Base-by-base conservation (phyloP, 2,888 invertebrate genomes). In the Carabus problematicus region DNA sequence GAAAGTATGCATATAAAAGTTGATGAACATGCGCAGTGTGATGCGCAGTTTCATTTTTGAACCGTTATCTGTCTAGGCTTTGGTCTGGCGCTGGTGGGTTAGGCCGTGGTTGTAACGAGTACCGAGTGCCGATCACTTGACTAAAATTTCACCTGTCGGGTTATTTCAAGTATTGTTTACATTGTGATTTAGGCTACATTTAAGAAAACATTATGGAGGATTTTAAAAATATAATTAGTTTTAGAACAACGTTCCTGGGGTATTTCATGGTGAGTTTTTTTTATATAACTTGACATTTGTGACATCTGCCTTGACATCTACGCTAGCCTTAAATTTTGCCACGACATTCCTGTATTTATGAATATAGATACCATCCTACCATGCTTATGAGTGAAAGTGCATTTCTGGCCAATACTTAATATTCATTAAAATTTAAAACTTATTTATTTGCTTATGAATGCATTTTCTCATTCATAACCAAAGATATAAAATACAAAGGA, bases 251-350 rank as follows among this genome's bases (percentile, higher is more conserved):
- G 29, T 70, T 74, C 60, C 70, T 73, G 39, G 64, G 71, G 59
- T 71, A 72, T 71, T 68, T 74, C 64, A 67, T 74, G 70, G 75
- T 75, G 73, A 75, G 74, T 74, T 67, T 64, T 47, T 54, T 61
- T 60, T 60, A 69, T 54, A 47, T 58, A 58, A 70, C 60, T 55
- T 62, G 69, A 69, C 69, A 69, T 69, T 69, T 68, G 39, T 68
- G 56, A 64, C 56, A 55, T 43, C 55, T 66, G 39, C 66, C 47
- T 58, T 66, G 66, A 66, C 66, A 59, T 66, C 40, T 58, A 39
- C 16, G 16, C 39, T 19, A 18, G 29, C 29, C 3, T 29, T 29
- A 55, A 29, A 67, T 54, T 52, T 61, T 68, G 69, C 69, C 69
- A 69, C 69, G 69, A 69, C 69, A 54, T 60, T 60, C 60, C 67